Percentiles rank a stretch among this genome's conserved stretches.
phyloP scores from a whole-genome alignment of 2,888 invertebrate genomes.

The Drosophila siamana region DNA sequence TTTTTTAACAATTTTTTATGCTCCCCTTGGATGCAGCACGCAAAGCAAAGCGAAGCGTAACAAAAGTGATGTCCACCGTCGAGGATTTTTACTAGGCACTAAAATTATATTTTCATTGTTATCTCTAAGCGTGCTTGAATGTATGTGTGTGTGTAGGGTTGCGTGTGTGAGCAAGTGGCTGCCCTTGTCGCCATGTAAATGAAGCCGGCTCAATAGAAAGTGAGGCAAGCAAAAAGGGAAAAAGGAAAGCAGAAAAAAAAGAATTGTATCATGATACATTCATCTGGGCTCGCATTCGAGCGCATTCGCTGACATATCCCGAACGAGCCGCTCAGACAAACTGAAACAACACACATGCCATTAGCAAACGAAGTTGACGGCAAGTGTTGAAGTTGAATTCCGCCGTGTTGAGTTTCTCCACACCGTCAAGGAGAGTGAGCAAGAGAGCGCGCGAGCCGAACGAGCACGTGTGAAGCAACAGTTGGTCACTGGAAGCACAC shows the following conservation, averaged over 20 bases:
- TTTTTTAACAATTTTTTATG: conserved; percentile 37
- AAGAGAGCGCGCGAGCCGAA: not conserved
- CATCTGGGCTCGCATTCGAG: not conserved
- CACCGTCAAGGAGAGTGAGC: not conserved
- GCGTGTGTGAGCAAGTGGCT: conserved; percentile 12
- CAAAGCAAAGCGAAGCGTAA: conserved; percentile 63
- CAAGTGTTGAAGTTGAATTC: conserved; percentile 12
- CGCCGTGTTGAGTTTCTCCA: conserved; percentile 7
- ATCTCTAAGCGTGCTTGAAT: conserved; percentile 33
- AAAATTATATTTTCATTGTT: conserved; percentile 77
- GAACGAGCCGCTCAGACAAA: not conserved
- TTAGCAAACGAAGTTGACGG: not conserved
- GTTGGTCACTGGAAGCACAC: conserved; percentile 12
- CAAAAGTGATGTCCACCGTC: conserved; percentile 63
- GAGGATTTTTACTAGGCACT: conserved; percentile 74
- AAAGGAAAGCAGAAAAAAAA: not conserved
- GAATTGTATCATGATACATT: not conserved
- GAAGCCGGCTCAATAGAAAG: conserved; percentile 24
- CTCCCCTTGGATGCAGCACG: conserved; percentile 58
- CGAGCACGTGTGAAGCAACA: conserved; percentile 10
- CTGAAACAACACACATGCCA: not conserved
- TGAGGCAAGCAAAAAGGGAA: not conserved
- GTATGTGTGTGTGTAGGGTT: conserved; percentile 14
- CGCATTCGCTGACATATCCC: not conserved
- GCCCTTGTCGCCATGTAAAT: conserved; percentile 40